Percentiles rank a stretch among this genome's conserved stretches.
These are phyloP conservation scores for Eunapius fragilis DNA, from an alignment of 37 sponge, comb jelly and placozoan genomes.

Conservation along the genomic window DNA sequence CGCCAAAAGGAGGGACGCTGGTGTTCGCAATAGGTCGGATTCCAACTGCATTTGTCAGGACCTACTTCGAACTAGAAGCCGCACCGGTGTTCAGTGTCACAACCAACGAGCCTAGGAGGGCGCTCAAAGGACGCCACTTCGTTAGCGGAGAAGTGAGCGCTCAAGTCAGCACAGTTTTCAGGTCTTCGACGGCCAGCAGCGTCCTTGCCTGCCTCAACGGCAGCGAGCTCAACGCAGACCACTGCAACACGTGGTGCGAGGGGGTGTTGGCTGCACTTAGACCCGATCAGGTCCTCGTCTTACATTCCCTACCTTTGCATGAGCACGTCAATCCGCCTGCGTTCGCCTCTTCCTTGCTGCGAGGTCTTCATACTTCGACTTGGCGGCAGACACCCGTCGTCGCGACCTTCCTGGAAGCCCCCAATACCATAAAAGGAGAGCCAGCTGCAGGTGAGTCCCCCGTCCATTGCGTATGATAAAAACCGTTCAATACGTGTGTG, in stretches of 20 bases:
- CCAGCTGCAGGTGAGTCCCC: constrained; percentile 55
- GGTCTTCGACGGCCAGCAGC: neutral
- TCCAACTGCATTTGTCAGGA: constrained; percentile 46
- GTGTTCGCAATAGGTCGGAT: constrained; percentile 34
- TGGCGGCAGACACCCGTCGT: constrained; percentile 35
- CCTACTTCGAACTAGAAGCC: constrained; percentile 10
- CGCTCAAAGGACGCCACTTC: constrained; percentile 31
- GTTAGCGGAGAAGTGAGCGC: neutral
- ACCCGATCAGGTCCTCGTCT: constrained; percentile 37
- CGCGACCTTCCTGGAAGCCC: constrained; percentile 33
- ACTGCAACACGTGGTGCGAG: constrained; percentile 42
- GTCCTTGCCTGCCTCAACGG: constrained; percentile 38
- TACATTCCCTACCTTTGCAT: constrained; percentile 11
- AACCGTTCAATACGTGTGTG: neutral
- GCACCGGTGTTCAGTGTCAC: neutral
- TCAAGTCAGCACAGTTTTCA: neutral
- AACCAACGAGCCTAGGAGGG: neutral
- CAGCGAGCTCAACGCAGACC: constrained; percentile 10
- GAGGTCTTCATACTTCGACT: constrained; percentile 24
- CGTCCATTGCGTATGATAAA: neutral
- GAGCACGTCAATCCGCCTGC: constrained; percentile 39
- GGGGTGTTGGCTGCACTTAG: neutral
- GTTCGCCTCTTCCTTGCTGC: neutral
- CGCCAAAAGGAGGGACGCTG: neutral
- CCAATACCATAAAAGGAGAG: constrained; percentile 64